These are phyloP conservation scores for Lasiurus borealis DNA, from an alignment of 2,113 vertebrate genomes.

Conservation along the genomic window DNA sequence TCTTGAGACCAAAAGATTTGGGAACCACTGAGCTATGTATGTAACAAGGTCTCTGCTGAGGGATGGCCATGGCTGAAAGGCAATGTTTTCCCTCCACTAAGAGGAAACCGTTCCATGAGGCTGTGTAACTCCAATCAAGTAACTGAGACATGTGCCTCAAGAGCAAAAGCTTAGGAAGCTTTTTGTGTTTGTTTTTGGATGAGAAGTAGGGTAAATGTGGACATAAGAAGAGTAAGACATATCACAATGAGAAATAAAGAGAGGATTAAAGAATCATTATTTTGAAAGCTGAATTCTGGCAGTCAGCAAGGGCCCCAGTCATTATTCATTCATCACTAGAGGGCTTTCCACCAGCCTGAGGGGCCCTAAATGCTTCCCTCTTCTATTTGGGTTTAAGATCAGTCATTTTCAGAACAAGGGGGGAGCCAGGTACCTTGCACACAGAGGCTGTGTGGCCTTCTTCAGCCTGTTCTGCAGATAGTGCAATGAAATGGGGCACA, in stretches of 20 bases:
- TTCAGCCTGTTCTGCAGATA: neutral
- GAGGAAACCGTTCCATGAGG: neutral
- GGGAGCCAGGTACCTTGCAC: neutral
- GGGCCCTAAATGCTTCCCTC: neutral
- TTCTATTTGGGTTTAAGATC: neutral
- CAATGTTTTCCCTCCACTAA: neutral
- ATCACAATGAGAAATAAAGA: slow-evolving; percentile 32
- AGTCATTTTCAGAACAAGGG: neutral
- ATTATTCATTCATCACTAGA: neutral
- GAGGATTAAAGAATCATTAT: slow-evolving; percentile 51
- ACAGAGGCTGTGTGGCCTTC: fast-evolving
- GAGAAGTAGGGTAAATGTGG: neutral
- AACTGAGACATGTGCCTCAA: neutral
- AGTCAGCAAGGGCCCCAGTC: neutral
- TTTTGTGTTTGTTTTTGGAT: neutral
- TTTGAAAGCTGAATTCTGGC: slow-evolving; percentile 34
- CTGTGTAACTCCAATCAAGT: neutral
- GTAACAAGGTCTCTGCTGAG: neutral
- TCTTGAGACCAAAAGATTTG: neutral
- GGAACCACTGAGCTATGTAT: neutral
- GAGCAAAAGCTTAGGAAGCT: neutral
- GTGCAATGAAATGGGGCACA: fast-evolving
- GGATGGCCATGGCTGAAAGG: neutral
- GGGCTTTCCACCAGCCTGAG: neutral
- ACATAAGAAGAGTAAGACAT: neutral